phyloP scores from a whole-genome alignment of 2,797 vertebrate species.

The Danio albolineatus region DNA sequence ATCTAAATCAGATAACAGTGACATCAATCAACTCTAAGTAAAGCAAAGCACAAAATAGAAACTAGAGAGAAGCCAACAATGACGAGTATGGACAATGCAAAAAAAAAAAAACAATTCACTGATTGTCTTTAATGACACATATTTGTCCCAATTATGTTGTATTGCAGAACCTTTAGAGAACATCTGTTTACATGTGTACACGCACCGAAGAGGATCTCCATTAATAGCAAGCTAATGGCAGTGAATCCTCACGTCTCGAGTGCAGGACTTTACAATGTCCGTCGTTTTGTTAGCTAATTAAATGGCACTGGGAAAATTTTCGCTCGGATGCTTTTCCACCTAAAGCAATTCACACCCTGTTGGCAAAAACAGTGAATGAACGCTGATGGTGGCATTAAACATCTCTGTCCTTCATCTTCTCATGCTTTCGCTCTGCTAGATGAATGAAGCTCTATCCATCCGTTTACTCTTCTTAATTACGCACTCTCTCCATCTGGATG shows the following conservation, averaged over 20 bases:
- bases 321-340: conserved; percentile 69
- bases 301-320: background rate
- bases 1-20: no score
- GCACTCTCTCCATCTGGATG: conserved; percentile 69
- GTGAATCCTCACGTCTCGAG: background rate
- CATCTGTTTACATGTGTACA: conserved; percentile 24
- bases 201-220: conserved; percentile 54
- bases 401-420: conserved; percentile 8
- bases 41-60: no score
- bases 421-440: conserved; percentile 64
- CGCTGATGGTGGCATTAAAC: conserved; percentile 53
- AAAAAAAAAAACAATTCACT: no score
- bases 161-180: conserved; percentile 42
- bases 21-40: no score
- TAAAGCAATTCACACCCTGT: conserved; percentile 74
- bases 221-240: conserved; percentile 14
- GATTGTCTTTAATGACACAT: no score
- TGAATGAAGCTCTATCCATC: conserved; percentile 69
- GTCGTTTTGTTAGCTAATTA: conserved; percentile 33
- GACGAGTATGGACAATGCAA: no score
- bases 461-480: conserved; percentile 80
- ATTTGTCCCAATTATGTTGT: background rate
- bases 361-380: conserved; percentile 59
- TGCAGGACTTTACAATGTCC: conserved; percentile 39
- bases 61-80: no score